Conservation (phyloP, 2,797 vertebrate species). For the Scarus forsteni region DNA sequence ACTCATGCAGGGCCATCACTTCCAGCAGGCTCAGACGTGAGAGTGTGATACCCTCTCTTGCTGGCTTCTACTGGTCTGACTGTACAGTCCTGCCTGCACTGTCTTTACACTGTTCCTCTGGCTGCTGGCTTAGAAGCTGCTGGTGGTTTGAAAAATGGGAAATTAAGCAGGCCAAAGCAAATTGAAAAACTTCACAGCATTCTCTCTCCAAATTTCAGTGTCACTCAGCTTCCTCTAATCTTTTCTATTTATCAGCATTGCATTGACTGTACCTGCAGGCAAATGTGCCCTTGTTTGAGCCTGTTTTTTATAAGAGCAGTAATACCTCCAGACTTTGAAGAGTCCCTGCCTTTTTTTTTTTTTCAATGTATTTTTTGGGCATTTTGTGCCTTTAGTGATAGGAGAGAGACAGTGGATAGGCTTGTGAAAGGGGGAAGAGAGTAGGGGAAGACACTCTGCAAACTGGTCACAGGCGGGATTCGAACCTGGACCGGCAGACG, state of each 20-base stretch:
- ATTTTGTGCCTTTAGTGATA: too few species aligned
- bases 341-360: constrained; percentile 56
- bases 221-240: constrained; percentile 24
- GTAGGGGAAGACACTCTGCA: too few species aligned
- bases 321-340: constrained; percentile 75
- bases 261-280: constrained; percentile 15
- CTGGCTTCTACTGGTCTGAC: constrained; percentile 24
- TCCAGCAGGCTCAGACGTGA: constrained; percentile 71
- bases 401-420: too few species aligned
- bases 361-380: too few species aligned
- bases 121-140: constrained; percentile 29
- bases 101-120: constrained; percentile 25
- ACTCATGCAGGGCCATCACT: constrained; percentile 72
- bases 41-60: constrained; percentile 54
- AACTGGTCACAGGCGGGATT: too few species aligned
- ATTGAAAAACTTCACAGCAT: not conserved
- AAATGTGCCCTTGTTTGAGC: constrained; percentile 25
- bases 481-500: too few species aligned
- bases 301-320: constrained; percentile 44
- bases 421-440: too few species aligned
- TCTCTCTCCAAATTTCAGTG: constrained; percentile 21
- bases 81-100: constrained; percentile 13
- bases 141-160: constrained; percentile 18
- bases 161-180: not conserved
- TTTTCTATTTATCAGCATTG: constrained; percentile 19